Evolutionary conservation across 2,113 vertebrate species (phyloP).

Genomic region (Elephantulus edwardii): DNA sequence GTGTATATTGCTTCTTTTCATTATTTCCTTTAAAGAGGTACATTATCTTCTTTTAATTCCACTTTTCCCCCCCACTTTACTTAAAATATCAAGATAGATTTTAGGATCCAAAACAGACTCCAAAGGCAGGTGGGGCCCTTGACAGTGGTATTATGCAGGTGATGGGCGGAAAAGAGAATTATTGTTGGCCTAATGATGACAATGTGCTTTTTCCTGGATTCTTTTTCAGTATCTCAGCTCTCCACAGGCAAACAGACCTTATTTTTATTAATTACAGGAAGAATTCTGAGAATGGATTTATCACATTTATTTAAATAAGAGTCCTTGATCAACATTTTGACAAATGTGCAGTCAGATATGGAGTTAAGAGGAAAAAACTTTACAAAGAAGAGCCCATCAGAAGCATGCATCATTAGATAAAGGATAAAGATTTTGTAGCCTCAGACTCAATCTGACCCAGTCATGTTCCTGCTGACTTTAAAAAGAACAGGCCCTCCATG

Average conservation of each 20-base stretch:
- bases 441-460: background rate
- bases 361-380: background rate
- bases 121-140: background rate
- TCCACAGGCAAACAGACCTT: constrained; percentile 48
- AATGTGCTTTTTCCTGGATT: background rate
- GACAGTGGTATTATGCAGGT: background rate
- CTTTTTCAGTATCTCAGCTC: constrained; percentile 54
- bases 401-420: background rate
- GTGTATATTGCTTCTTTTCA: too few relatives aligned
- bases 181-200: background rate
- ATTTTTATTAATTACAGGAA: constrained; percentile 59
- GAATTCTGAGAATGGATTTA: constrained; percentile 7
- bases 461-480: background rate
- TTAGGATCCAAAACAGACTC: background rate
- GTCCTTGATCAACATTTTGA: constrained; percentile 50
- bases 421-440: background rate
- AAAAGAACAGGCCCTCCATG: background rate
- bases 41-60: background rate
- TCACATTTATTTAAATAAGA: constrained; percentile 46
- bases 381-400: background rate
- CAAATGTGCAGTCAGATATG: constrained; percentile 36
- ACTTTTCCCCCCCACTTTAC: background rate
- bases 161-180: background rate
- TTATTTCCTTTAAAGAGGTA: background rate
- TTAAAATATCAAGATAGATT: background rate